phyloP scores from a whole-genome alignment of 2,113 vertebrate species.

The Macquaria australasica region DNA sequence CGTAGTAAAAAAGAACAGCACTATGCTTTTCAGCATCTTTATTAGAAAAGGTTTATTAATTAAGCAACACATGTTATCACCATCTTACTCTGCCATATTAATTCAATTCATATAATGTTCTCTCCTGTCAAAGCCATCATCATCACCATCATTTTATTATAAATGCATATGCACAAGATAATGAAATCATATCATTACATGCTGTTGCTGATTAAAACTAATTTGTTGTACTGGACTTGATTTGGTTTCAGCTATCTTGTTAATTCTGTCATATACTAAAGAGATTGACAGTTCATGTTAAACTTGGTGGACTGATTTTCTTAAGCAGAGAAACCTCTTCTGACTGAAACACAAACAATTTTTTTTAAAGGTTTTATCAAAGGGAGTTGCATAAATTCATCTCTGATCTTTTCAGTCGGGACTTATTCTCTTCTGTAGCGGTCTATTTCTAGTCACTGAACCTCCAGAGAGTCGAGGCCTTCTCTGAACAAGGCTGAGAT shows the following conservation, averaged over 20 bases:
- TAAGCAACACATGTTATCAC: conserved; percentile 9
- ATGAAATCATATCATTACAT: conserved; percentile 6
- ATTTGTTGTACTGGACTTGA: background rate
- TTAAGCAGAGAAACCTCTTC: background rate
- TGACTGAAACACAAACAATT: conserved; percentile 16
- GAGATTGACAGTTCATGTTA: background rate
- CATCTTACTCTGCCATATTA: background rate
- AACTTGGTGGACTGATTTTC: conserved; percentile 26
- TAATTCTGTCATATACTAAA: background rate
- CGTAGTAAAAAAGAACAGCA: conserved; percentile 33
- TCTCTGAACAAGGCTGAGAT: conserved; percentile 57
- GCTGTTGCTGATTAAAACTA: conserved; percentile 6
- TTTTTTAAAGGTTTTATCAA: conserved; percentile 42
- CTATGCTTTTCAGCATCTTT: conserved; percentile 28
- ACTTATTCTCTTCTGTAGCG: conserved; percentile 41
- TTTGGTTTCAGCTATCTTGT: background rate
- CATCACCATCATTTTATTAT: conserved; percentile 9
- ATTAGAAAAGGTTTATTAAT: conserved; percentile 40
- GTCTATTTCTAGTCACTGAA: conserved; percentile 53
- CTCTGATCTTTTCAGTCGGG: conserved; percentile 56
- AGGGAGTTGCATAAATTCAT: conserved; percentile 52
- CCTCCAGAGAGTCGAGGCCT: conserved; percentile 58
- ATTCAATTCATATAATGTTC: background rate
- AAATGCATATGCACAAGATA: background rate
- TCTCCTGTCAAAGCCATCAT: conserved; percentile 18